Conservation (phyloP, 2,797 vertebrate genomes). For the Astyanax mexicanus region DNA sequence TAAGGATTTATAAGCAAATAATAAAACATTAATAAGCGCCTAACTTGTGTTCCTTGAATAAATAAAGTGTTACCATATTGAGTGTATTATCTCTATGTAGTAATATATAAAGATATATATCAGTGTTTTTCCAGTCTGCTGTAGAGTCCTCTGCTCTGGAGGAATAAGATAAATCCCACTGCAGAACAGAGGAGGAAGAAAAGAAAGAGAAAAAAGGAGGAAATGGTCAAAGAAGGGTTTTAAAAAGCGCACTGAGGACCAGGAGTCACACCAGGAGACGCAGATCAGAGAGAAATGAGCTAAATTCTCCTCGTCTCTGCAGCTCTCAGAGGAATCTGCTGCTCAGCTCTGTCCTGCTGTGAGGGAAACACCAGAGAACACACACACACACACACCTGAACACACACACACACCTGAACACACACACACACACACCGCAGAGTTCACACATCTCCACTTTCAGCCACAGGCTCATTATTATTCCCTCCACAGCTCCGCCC, state of each 20-base stretch:
- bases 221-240: neutral
- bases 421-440: neutral
- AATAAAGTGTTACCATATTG: no score
- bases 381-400: neutral
- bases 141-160: no score
- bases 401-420: neutral
- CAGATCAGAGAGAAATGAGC: neutral
- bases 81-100: no score
- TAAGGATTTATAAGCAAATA: no score
- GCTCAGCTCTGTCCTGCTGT: neutral
- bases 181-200: no score
- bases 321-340: neutral
- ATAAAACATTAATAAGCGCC: no score
- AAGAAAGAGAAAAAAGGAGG: no score
- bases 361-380: neutral
- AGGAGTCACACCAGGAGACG: neutral
- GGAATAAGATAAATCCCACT: no score
- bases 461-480: neutral
- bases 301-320: neutral
- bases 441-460: neutral
- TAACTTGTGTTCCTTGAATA: no score
- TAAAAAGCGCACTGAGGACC: neutral
- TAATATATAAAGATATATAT: no score
- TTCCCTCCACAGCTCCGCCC: neutral
- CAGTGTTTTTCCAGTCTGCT: no score